These are phyloP conservation scores for Dreissena polymorpha DNA, from an alignment of 1,140 invertebrate species.

Conservation along the genomic window DNA sequence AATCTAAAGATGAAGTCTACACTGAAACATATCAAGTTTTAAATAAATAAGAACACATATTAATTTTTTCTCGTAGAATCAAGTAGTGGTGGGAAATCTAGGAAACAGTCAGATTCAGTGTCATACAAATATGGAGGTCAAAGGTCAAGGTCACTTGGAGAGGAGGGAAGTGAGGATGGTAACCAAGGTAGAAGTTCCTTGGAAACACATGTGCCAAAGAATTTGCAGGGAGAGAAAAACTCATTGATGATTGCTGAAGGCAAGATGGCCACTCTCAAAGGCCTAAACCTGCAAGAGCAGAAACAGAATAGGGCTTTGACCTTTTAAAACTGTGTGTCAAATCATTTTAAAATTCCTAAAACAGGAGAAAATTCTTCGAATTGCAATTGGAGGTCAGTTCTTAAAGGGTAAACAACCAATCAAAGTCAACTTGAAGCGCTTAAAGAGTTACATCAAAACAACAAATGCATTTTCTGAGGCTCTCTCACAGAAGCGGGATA, in stretches of 20 bases:
- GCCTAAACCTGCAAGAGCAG: constrained; percentile 53
- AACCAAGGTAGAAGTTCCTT: constrained; percentile 26
- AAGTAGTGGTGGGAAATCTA: too few species aligned
- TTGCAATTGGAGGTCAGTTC: constrained; percentile 50
- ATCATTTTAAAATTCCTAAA: constrained; percentile 54
- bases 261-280: neutral
- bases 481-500: constrained; percentile 39
- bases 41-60: too few species aligned
- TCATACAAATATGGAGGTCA: constrained; percentile 25
- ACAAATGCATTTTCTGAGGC: constrained; percentile 59
- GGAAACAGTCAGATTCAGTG: neutral
- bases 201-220: constrained; percentile 13
- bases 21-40: too few species aligned
- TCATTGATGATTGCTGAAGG: constrained; percentile 1
- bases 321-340: constrained; percentile 57
- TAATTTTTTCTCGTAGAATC: too few species aligned
- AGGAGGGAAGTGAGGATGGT: constrained; percentile 26
- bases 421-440: constrained; percentile 61
- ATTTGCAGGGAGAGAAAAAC: neutral
- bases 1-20: too few species aligned
- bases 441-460: constrained; percentile 55
- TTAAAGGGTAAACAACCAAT: constrained; percentile 46
- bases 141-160: constrained; percentile 51
- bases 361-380: constrained; percentile 60
- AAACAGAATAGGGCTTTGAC: constrained; percentile 48